A percentile compares a stretch with the other conserved stretches of the same genome.
phyloP scores from a whole-genome alignment of 2,888 invertebrate species.

The Pyrgus malvae region DNA sequence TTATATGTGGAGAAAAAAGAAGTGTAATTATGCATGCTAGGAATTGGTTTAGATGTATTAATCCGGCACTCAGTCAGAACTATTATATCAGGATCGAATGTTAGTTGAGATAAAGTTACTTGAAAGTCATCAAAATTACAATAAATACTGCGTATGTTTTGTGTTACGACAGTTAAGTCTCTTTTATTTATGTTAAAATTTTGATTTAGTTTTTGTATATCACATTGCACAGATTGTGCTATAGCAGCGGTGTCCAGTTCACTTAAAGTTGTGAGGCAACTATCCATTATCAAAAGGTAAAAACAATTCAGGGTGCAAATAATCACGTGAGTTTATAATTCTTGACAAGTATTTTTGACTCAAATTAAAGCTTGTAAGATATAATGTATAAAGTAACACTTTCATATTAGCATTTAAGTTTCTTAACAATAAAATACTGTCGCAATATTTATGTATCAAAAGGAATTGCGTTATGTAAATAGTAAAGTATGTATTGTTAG shows the following conservation, averaged over 20 bases:
- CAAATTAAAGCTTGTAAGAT: too few species aligned
- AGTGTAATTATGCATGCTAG: neutral
- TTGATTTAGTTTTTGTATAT: neutral
- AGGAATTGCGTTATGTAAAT: too few species aligned
- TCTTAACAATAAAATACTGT: too few species aligned
- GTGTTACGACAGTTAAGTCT: neutral
- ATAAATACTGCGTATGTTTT: neutral
- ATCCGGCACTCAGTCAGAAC: neutral
- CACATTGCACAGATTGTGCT: neutral
- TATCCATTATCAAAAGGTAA: neutral
- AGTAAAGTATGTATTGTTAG: too few species aligned
- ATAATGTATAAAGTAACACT: too few species aligned
- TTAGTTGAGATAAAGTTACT: neutral
- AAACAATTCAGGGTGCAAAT: too few species aligned
- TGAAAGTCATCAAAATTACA: neutral
- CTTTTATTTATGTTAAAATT: neutral
- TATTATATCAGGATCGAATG: neutral
- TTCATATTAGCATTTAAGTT: too few species aligned
- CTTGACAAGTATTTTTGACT: neutral
- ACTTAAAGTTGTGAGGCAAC: neutral
- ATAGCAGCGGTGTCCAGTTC: neutral
- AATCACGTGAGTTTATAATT: neutral
- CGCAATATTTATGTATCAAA: too few species aligned
- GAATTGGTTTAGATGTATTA: neutral
- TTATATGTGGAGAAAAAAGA: neutral